Evolutionary conservation across 2,888 invertebrate genomes (phyloP), one percentile per base, ranked within the genome.

Genomic region (Philereme transversata): DNA sequence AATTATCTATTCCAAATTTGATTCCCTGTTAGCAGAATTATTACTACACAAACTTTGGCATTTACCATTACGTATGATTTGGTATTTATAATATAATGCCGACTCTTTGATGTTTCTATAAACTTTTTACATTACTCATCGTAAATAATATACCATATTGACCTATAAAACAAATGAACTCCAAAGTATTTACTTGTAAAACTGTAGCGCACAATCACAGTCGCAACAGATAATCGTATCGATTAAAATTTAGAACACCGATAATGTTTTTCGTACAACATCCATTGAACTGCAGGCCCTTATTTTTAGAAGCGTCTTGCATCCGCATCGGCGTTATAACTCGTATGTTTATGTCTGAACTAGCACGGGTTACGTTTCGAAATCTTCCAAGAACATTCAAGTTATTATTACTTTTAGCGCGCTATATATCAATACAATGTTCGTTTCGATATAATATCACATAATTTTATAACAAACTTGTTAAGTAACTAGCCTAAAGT

Each of bases 311-410:
- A 64, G 67, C 77, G 75, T 65, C 78, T 78, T 84, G 82, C 86
- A 86, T 83, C 85, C 84, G 84, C 81, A 77, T 85, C 80, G 78
- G 78, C 84, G 80, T 85, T 84, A 85, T 78, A 84, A 78, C 78
- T 78, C 77, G 83, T 84, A 84, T 90, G 88, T 91, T 92, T 91
- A 91, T 87, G 83, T 84, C 86, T 75, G 70, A 82, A 80, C 84
- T 77, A 81, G 81, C 80, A 77, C 81, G 74, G 74, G 80, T 78
- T 81, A 76, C 73, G 77, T 87, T 86, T 87, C 84, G 86, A 86
- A 84, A 87, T 83, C 77, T 86, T 86, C 86, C 71, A 74, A 82
- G 83, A 86, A 83, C 76, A 74, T 78, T 78, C 73, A 76, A 22
- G 70, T 69, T 75, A 70, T 71, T 74, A 72, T 69, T 76, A 70